Evolutionary conservation across 2,113 vertebrate species (phyloP).

Genomic region (Oryzias melastigma): DNA sequence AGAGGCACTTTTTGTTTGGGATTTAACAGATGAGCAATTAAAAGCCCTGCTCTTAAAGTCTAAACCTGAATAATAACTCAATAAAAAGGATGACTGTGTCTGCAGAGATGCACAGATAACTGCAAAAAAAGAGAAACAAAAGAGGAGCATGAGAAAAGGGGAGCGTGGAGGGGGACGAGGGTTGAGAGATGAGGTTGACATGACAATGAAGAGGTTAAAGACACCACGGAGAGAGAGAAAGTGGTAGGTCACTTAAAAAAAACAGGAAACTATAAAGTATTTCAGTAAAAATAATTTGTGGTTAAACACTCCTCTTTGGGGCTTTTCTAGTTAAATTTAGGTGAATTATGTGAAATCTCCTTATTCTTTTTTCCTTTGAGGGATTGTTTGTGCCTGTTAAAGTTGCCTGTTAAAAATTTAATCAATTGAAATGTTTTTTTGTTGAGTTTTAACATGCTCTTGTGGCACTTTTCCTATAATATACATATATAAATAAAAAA

Average conservation of each 20-base stretch:
- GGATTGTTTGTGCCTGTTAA: too few species aligned
- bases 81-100: not conserved
- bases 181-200: conserved; percentile 57
- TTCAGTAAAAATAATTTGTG: conserved; percentile 43
- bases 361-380: conserved; percentile 9
- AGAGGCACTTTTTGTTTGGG: not conserved
- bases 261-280: conserved; percentile 42
- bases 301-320: conserved; percentile 50
- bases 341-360: conserved; percentile 34
- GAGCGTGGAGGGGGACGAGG: conserved; percentile 11
- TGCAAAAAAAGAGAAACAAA: conserved; percentile 27
- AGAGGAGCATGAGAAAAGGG: not conserved
- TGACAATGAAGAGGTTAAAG: conserved; percentile 65
- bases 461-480: too few species aligned
- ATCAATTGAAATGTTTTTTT: too few species aligned
- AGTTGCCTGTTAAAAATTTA: too few species aligned
- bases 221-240: conserved; percentile 51
- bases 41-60: not conserved
- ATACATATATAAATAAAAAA: too few species aligned
- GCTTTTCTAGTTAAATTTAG: conserved; percentile 27
- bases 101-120: not conserved
- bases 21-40: not conserved
- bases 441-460: too few species aligned
- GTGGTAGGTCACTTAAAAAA: conserved; percentile 46
- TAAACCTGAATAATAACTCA: conserved; percentile 1